phyloP scores from a whole-genome alignment of 2,888 invertebrate species.

The Eupithecia tripunctaria region DNA sequence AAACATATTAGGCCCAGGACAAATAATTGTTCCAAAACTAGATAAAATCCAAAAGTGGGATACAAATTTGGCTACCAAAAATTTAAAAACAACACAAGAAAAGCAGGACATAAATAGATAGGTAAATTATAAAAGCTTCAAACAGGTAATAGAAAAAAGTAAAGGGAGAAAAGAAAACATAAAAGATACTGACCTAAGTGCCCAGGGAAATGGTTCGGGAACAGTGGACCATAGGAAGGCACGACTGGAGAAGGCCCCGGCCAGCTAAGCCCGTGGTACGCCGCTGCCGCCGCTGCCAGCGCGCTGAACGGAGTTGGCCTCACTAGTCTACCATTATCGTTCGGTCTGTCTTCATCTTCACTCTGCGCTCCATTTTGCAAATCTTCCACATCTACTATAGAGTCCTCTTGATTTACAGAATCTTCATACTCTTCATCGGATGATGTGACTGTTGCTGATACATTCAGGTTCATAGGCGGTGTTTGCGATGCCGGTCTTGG shows the following conservation, averaged over 20 bases:
- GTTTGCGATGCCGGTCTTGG: slow-evolving; percentile 75
- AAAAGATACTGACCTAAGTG: slow-evolving; percentile 30
- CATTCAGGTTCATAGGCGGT: slow-evolving; percentile 78
- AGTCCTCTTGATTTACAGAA: slow-evolving; percentile 87
- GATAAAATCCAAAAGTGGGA: not conserved
- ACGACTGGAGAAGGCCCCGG: slow-evolving; percentile 83
- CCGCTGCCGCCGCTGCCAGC: slow-evolving; percentile 88
- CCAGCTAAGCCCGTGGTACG: slow-evolving; percentile 86
- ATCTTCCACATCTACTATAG: slow-evolving; percentile 92
- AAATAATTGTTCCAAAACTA: not conserved
- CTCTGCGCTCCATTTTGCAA: slow-evolving; percentile 84
- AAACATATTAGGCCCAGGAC: not conserved
- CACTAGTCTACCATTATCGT: slow-evolving; percentile 80
- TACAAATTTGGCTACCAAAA: not conserved
- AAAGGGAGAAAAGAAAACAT: too few relatives aligned
- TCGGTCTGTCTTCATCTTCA: slow-evolving; percentile 77
- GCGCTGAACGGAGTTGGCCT: slow-evolving; percentile 90
- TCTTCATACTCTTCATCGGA: slow-evolving; percentile 88
- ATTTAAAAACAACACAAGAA: not conserved
- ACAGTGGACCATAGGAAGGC: slow-evolving; percentile 86
- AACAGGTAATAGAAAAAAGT: too few relatives aligned
- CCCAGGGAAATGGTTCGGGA: slow-evolving; percentile 81
- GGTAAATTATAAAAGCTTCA: not conserved
- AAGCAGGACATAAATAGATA: not conserved
- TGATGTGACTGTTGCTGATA: slow-evolving; percentile 78